Evolutionary conservation across 2,113 vertebrate species (phyloP).

Genomic region (Grammomys dolichurus): DNA sequence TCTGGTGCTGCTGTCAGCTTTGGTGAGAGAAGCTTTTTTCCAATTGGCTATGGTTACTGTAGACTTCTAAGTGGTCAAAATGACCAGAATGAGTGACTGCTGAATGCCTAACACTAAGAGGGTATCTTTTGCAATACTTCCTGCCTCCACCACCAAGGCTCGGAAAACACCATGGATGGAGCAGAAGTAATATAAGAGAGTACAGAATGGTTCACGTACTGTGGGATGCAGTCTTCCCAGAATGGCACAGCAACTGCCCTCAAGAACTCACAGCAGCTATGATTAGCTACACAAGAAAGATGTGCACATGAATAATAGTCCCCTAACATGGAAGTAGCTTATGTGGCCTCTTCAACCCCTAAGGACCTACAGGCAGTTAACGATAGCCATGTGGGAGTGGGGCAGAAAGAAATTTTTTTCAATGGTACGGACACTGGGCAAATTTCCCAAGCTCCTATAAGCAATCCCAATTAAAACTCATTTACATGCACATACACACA

Average conservation of each 20-base stretch:
- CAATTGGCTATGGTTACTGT: not conserved
- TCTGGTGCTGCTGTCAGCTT: not conserved
- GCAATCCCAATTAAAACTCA: not conserved
- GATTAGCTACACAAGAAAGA: not conserved
- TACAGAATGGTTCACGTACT: not conserved
- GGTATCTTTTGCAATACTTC: no score
- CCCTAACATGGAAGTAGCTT: not conserved
- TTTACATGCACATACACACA: not conserved
- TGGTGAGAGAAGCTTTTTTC: not conserved
- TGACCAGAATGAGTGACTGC: not conserved
- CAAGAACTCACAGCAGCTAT: not conserved
- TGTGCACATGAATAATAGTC: not conserved
- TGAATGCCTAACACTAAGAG: not conserved
- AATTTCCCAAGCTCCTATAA: not conserved
- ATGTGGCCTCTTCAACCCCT: not conserved
- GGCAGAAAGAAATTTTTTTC: not conserved
- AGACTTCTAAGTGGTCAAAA: not conserved
- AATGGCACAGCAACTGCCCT: not conserved
- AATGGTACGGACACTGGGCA: not conserved
- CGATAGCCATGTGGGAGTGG: not conserved
- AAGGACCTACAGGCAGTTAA: not conserved
- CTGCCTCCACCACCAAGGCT: not conserved
- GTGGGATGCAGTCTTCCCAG: not conserved
- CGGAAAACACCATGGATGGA: not conserved
- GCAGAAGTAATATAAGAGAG: not conserved